These are phyloP conservation scores for Mandrillus leucophaeus DNA, from an alignment of 2,113 vertebrate species.

Conservation along the genomic window DNA sequence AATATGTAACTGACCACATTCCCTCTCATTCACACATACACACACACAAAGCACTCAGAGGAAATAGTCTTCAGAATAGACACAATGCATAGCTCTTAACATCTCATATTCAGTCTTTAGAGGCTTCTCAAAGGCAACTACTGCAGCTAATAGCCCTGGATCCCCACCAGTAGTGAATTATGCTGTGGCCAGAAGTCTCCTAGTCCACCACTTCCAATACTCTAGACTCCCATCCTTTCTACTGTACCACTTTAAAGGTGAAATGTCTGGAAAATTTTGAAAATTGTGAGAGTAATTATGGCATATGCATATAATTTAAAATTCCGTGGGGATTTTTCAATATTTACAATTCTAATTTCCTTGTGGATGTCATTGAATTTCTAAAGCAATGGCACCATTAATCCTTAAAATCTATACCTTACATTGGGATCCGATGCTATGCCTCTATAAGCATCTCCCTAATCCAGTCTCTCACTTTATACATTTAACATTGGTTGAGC, in stretches of 20 bases:
- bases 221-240: neutral
- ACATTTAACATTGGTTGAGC: neutral
- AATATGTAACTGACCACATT: slow-evolving; percentile 36
- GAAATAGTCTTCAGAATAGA: neutral
- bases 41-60: neutral
- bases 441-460: neutral
- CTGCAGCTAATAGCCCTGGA: neutral
- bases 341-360: slow-evolving; percentile 21
- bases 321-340: neutral
- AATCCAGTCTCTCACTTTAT: neutral
- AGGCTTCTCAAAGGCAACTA: neutral
- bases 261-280: neutral
- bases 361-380: neutral
- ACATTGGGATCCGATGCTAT: neutral
- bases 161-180: neutral
- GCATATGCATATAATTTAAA: neutral
- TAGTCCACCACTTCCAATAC: neutral
- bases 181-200: neutral
- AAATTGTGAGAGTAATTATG: neutral
- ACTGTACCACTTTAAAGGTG: neutral
- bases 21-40: neutral
- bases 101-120: neutral
- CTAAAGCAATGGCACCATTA: neutral
- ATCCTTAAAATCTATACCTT: neutral
- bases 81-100: neutral